These are phyloP conservation scores for Scomberomorus guttatus DNA, from an alignment of 2,797 vertebrate genomes.

Conservation along the genomic window DNA sequence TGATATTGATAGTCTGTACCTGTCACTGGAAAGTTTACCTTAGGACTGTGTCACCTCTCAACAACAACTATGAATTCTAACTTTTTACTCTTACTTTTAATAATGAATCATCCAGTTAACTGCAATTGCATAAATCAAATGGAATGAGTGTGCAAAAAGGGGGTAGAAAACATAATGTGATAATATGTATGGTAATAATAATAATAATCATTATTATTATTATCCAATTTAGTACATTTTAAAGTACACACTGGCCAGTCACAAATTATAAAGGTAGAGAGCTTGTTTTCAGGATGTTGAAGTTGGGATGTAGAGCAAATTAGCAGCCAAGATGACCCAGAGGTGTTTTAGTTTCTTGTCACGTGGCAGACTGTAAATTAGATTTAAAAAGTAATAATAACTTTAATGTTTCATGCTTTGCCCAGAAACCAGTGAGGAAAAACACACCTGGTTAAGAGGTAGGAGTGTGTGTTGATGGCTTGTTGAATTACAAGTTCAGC, in stretches of 20 bases:
- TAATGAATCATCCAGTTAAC: not conserved
- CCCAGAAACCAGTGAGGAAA: not conserved
- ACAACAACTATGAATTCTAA: not conserved
- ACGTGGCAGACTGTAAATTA: not conserved
- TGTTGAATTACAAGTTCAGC: not conserved
- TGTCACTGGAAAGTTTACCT: not conserved
- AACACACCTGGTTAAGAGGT: not conserved
- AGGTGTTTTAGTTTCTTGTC: not conserved
- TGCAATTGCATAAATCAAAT: not conserved
- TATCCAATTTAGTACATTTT: no score
- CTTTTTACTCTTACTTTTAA: conserved; percentile 2
- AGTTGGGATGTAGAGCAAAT: not conserved
- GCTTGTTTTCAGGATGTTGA: not conserved
- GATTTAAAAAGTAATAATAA: not conserved
- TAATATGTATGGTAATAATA: no score
- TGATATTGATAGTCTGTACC: not conserved
- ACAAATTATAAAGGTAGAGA: not conserved
- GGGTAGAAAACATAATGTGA: no score
- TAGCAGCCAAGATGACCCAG: conserved; percentile 10
- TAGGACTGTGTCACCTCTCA: not conserved
- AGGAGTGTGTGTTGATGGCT: not conserved
- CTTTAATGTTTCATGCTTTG: not conserved
- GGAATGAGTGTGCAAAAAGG: not conserved
- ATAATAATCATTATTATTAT: no score
- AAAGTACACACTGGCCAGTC: no score